Evolutionary conservation across 2,797 vertebrate genomes (phyloP), one percentile per base, ranked within the genome.

Genomic region (Caiman crocodilus): DNA sequence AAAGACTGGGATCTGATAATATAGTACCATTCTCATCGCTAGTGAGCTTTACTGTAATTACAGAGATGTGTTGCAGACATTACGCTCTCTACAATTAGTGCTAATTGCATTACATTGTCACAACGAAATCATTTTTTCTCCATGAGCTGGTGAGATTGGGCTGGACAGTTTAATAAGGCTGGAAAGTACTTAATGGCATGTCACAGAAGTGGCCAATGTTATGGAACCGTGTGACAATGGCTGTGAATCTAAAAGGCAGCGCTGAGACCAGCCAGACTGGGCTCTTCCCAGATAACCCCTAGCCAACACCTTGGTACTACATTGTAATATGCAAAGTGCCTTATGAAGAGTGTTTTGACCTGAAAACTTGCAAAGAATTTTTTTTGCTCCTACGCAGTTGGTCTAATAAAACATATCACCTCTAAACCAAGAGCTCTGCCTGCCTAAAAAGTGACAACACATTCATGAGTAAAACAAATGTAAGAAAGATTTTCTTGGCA

Each of bases 81-180:
- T 94, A 93, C 88, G 94, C 80, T 73, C 92, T 92, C 94, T 77
- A 91, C 90, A 94, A 96, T 95, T 94, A 96, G 87, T 26, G 2
- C 93, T 97, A 96, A 97, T 90, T 96, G 93, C 91, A 95, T 96
- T 96, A 96, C 87, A 95, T 95, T 95, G 95, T 96, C 95, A 96
- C 94, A 97, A 90, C 94, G 87, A 96, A 96, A 94, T 94, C 82
- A 94, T 96, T 96, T 95, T 78, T 94, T 91, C 93, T 95, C 89
- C 87, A n/a, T 42, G 87, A 95, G 88, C 94, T 95, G 91, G 60
- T 73, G 88, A 94, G 92, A 95, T 94, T 11, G 93, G 84, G 93
- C 93, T 94, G 94, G 94, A 93, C 94, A 96, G 90, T 92, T 94
- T 89, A 94, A 92, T 87, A 71, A 81, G 83, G 90, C 87, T 28